Evolutionary conservation across 2,888 invertebrate species (phyloP), one percentile per base, ranked within the genome.

Genomic region (Nebria brevicollis): DNA sequence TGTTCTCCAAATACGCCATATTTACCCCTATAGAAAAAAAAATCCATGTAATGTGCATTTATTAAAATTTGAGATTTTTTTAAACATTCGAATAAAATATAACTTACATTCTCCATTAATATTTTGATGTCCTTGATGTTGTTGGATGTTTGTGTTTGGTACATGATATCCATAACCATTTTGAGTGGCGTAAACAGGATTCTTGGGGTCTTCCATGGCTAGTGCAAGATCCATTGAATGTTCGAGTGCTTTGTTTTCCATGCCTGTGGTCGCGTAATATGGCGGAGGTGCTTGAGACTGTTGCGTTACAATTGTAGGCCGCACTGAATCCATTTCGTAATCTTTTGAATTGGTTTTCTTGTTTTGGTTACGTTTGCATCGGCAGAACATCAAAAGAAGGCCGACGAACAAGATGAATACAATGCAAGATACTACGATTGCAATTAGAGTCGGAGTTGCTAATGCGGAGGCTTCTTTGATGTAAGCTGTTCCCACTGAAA

Each of bases 181-280:
- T 86, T 96, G 96, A 34, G 94, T 93, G 7, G 94, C 95, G 88
- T 96, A 96, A 76, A 96, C 94, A 0, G 94, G 93, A 81, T 94
- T 95, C 89, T 97, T 97, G 7, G 96, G 94, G 86, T 97, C 97
- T 86, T 96, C 96, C 90, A 96, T 92, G 8, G 94, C 93, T 81
- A 96, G 88, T 1, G 95, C 95, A 85, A 96, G 91, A 86, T 97
- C 97, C 92, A 96, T 93, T 8, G 96, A 96, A 89, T 96, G 95
- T 89, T 97, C 97, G 72, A 97, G 90, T 42, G 96, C 97, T 89
- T 97, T 97, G 89, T 97, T 97, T 89, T 97, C 97, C 92, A 96
- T 93, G 0, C 96, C 96, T 73, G 95, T 93, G 11, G 94, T 93
- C n/a, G 96, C 96, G 87, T 96, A 96, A 86, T 97, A 97, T 0